Conservation (phyloP, 92 coral and sea anemone genomes). For the Paragorgia papillata region DNA sequence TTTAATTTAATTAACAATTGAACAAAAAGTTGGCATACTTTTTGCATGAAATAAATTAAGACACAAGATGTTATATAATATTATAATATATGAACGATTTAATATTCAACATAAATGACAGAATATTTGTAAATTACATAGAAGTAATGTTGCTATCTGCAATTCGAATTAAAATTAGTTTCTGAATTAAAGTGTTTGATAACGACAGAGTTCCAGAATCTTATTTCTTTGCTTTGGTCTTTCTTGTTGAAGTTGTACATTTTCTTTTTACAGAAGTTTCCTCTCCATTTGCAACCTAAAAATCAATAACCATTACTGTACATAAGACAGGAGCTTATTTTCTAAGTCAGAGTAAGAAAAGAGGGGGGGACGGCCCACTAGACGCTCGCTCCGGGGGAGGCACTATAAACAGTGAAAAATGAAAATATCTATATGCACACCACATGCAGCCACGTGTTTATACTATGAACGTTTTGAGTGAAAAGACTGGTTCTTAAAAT, state of each 20-base stretch:
- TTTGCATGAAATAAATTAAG: not conserved
- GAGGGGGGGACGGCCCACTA: no score
- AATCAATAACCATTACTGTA: not conserved
- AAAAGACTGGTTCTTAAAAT: not conserved
- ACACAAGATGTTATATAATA: conserved; percentile 2
- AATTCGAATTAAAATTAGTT: not conserved
- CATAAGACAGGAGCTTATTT: no score
- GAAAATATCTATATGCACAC: no score
- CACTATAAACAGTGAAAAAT: not conserved
- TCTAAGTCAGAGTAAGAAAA: no score
- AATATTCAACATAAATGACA: not conserved
- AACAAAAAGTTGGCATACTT: not conserved
- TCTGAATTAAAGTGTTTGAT: conserved; percentile 10
- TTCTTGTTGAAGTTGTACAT: conserved; percentile 3
- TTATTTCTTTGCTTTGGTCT: conserved; percentile 26
- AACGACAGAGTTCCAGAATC: not conserved
- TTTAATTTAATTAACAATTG: not conserved
- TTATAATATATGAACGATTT: not conserved
- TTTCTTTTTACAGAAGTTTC: conserved; percentile 20
- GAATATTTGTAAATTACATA: not conserved
- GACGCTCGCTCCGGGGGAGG: no score
- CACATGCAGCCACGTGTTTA: no score
- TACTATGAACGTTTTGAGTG: no score
- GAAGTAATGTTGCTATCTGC: not conserved
- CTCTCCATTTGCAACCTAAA: conserved; percentile 10